phyloP scores from a whole-genome alignment of 2,113 vertebrate genomes.

The Varanus komodoensis region DNA sequence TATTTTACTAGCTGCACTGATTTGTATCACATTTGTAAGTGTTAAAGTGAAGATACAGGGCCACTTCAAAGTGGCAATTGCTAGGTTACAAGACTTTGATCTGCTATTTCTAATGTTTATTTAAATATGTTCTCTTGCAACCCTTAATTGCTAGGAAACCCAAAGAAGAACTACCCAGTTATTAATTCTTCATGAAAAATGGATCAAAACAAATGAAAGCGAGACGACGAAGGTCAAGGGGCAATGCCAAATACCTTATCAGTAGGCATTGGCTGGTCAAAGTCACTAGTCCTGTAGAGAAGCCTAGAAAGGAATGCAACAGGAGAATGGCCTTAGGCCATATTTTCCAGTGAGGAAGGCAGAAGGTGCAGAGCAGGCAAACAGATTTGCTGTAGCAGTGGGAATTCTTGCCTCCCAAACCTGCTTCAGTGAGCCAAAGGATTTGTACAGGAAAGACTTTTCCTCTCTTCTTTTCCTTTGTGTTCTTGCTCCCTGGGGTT shows the following conservation, averaged over 20 bases:
- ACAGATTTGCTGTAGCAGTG: neutral
- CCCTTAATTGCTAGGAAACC: neutral
- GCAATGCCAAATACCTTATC: neutral
- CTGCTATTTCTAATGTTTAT: neutral
- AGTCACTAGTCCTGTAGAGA: neutral
- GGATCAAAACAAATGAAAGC: neutral
- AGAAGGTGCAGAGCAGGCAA: neutral
- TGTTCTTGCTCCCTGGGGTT: neutral
- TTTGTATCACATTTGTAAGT: neutral
- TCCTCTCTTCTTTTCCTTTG: neutral
- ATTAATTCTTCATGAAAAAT: neutral
- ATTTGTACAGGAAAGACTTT: neutral
- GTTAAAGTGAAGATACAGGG: neutral
- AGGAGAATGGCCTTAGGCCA: neutral
- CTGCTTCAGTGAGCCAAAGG: neutral
- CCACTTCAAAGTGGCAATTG: neutral
- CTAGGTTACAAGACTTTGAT: neutral
- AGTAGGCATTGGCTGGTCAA: neutral
- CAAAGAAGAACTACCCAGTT: neutral
- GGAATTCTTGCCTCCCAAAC: neutral
- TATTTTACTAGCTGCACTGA: conserved; percentile 28
- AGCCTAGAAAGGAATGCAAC: too few relatives aligned
- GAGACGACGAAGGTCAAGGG: neutral
- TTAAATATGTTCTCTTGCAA: neutral
- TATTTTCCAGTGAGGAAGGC: neutral